Percentiles rank a stretch among this genome's conserved stretches.
These are phyloP conservation scores for Mythimna impura DNA, from an alignment of 2,888 invertebrate species.

Conservation along the genomic window DNA sequence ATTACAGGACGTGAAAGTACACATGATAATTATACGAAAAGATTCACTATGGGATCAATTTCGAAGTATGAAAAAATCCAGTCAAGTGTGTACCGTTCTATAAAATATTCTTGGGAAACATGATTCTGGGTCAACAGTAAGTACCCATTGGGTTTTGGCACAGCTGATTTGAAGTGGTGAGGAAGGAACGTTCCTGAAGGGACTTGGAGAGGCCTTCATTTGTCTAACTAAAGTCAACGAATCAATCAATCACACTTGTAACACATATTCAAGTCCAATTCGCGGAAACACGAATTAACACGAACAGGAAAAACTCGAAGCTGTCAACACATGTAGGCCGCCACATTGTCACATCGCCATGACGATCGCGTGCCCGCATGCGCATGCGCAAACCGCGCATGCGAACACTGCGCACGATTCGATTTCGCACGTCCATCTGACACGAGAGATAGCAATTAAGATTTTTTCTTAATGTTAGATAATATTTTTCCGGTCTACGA, in stretches of 20 bases:
- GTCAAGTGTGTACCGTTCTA: no score
- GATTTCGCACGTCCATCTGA: constrained; percentile 62
- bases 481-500: constrained; percentile 65
- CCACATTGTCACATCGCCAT: constrained; percentile 60
- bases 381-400: constrained; percentile 47
- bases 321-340: constrained; percentile 61
- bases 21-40: no score
- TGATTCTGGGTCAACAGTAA: no score
- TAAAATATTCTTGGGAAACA: no score
- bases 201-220: no score
- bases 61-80: no score
- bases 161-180: no score
- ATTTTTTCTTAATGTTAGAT: constrained; percentile 64
- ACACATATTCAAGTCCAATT: constrained; percentile 11
- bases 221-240: neutral
- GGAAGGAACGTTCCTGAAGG: no score
- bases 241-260: constrained; percentile 20
- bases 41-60: no score
- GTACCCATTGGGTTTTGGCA: no score
- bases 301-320: constrained; percentile 50
- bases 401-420: constrained; percentile 58
- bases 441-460: constrained; percentile 65
- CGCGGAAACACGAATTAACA: constrained; percentile 50
- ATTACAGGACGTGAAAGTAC: no score
- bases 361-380: constrained; percentile 59